Evolutionary conservation across 1,140 invertebrate species (phyloP), one percentile per base, ranked within the genome.

Genomic region (Aphidius gifuensis): DNA sequence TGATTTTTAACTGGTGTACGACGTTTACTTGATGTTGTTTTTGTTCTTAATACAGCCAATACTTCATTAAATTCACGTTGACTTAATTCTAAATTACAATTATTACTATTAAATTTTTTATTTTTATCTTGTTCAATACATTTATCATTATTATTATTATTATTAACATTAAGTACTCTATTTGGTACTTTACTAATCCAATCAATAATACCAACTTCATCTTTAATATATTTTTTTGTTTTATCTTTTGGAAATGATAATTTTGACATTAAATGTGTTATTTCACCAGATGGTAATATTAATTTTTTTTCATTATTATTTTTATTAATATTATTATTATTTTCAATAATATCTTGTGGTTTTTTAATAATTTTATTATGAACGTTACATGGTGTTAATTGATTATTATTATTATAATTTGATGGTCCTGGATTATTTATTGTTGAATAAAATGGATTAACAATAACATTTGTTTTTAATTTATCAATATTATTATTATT

Each of bases 1-100:
- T 69, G 11, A 1, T 65, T 71, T 5, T 73, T 69, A 5, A 74
- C 38, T 5, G 70, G 67, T 1, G 75, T 58, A 16, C 73, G 72
- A 40, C 72, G 68, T 0, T 74, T 64, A 7, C 70, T 70, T 0
- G 71, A 72, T 0, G 79, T 77, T 11, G 75, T 74, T 8, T 75
- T 67, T 32, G 72, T 72, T 53, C 80, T 71, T 9, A 83, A 57
- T 5, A 83, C 82, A 38, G 81, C 77, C 39, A 83, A 61, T 2
- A 83, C 82, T 65, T 83, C 81, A 60, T 83, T 74, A 55, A 83
- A 77, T 60, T 83, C 82, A 0, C 74, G 71, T 44, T 76, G 77
- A 51, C 82, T 83, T 23, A 83, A 62, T 54, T 82, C 80, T 39
- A 83, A 62, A 62, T 80, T 78, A 42, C 79, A 74, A 21, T 78